Base-by-base conservation (phyloP, 2,888 invertebrate genomes). In the Aporophyla nigra region DNA sequence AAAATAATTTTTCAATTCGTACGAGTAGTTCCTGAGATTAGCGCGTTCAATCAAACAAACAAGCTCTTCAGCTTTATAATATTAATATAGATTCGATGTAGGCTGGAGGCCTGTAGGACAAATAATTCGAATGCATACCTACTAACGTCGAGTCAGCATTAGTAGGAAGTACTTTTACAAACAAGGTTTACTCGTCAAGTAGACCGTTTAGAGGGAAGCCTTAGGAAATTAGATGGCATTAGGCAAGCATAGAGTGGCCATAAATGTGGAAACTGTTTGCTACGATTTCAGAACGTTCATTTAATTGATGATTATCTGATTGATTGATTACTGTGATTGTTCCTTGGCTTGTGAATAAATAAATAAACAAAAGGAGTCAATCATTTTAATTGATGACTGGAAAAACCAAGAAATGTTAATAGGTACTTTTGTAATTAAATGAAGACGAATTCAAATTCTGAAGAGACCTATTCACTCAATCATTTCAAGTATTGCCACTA, bases 171-270 rank as follows among this genome's bases (percentile, higher is more conserved):
- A 70, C 73, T 87, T 78, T 81, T 83, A 81, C 73, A 78, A 74
- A 80, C 89, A 90, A 91, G 89, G 90, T 90, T 89, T 90, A 88
- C 83, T 85, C 89, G 87, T 89, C 89, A 90, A 91, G 87, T 90
- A 89, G 90, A 92, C 88, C 91, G 89, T 92, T 93, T 93, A 93
- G 90, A 86, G 78, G 19, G 94, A 94, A 94, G 87, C 94, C 94
- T 85, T 94, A 94, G 85, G 71, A 90, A 87, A 86, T 87, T 87
- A 86, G 86, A 86, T 86, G 78, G 70, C 84, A 86, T 84, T 84
- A 83, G 68, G 67, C 76, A 82, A 83, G 71, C 75, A 69, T 88
- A 78, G 19, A 86, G 90, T 92, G 83, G 86, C 93, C 92, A 93
- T 74, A 77, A 76, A 73, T 46, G n/a, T 66, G 43, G 24, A 46